These are phyloP conservation scores for Platycnemis pennipes DNA, from an alignment of 2,888 invertebrate species.

Conservation along the genomic window DNA sequence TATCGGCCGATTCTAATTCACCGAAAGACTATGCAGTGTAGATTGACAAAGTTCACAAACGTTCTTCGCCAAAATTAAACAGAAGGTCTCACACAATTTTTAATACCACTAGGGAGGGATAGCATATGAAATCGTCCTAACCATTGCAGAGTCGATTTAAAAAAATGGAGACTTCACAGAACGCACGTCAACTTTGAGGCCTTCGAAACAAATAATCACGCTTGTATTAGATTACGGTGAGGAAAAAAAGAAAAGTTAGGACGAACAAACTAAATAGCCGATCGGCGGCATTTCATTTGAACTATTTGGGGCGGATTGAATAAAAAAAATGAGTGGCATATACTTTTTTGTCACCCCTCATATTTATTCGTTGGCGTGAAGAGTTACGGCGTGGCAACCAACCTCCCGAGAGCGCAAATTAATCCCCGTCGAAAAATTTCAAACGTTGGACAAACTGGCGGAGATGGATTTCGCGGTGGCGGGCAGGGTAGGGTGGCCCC, in stretches of 20 bases:
- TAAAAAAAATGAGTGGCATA: background rate
- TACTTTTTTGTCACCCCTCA: too few species aligned
- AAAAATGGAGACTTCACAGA: background rate
- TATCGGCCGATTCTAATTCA: too few species aligned
- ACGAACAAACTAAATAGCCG: background rate
- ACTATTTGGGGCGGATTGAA: background rate
- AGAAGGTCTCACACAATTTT: too few species aligned
- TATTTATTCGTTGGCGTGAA: constrained; percentile 5
- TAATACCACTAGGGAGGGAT: too few species aligned
- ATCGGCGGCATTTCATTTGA: background rate
- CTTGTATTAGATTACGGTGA: background rate
- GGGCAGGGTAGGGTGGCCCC: background rate
- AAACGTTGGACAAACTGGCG: constrained; percentile 23
- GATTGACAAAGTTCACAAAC: too few species aligned
- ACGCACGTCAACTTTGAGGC: background rate
- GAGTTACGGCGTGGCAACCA: background rate
- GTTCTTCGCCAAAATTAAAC: too few species aligned
- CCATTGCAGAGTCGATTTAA: background rate
- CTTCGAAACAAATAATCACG: background rate
- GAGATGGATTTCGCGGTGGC: background rate
- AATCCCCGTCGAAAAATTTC: constrained; percentile 20
- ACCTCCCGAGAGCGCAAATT: background rate
- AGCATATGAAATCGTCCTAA: too few species aligned
- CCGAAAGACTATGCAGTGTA: too few species aligned
- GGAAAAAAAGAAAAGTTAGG: background rate